Conservation (phyloP, 2,797 vertebrate species). For the Intellagama lesueurii region DNA sequence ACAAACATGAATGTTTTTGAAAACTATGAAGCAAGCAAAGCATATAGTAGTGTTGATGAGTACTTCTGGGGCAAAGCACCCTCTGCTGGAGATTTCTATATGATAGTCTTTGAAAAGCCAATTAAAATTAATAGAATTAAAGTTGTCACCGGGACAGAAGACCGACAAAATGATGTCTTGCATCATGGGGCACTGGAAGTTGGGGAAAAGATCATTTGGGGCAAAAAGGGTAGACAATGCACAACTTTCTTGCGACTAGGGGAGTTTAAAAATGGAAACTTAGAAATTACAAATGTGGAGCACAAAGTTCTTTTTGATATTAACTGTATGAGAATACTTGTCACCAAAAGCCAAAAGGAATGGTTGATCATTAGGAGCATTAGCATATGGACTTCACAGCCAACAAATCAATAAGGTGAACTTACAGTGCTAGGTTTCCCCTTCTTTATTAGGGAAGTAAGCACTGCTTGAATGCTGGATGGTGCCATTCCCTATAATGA, state of each 20-base stretch:
- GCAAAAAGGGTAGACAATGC: conserved; percentile 89
- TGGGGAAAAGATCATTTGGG: conserved; percentile 86
- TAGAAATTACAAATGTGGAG: conserved; percentile 91
- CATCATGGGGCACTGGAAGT: conserved; percentile 94
- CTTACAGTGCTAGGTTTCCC: conserved; percentile 42
- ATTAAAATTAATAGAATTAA: conserved; percentile 92
- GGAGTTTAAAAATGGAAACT: conserved; percentile 94
- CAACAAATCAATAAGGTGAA: conserved; percentile 79
- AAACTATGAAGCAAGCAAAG: conserved; percentile 93
- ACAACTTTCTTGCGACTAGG: conserved; percentile 90
- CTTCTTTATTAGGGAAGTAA: conserved; percentile 36
- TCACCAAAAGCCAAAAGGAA: conserved; percentile 93
- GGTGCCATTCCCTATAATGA: conserved; percentile 58
- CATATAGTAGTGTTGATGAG: conserved; percentile 94
- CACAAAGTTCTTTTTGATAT: conserved; percentile 94
- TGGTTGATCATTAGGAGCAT: conserved; percentile 97
- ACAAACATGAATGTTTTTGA: conserved; percentile 98
- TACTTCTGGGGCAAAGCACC: conserved; percentile 98
- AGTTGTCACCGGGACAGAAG: conserved; percentile 93
- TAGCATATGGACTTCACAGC: conserved; percentile 94
- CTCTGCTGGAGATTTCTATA: conserved; percentile 89
- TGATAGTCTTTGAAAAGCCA: conserved; percentile 91
- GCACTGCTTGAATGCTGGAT: conserved; percentile 48
- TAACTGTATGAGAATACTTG: conserved; percentile 92
- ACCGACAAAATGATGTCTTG: conserved; percentile 93